Conservation (phyloP, 2,797 vertebrate genomes). For the Acanthis flammea region DNA sequence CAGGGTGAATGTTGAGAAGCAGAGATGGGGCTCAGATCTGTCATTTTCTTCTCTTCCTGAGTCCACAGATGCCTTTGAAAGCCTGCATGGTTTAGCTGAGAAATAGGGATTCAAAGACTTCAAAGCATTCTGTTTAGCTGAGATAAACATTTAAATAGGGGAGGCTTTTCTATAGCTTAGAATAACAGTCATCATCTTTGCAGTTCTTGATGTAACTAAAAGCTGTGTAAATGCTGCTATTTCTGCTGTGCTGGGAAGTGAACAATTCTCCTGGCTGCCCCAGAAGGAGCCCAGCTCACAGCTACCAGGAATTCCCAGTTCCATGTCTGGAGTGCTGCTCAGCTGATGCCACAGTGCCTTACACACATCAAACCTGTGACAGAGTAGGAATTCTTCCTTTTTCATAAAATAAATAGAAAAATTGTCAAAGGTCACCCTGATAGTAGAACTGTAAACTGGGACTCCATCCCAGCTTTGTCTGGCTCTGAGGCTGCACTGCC, state of each 20-base stretch:
- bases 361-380: background rate
- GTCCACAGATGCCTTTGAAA: background rate
- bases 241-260: background rate
- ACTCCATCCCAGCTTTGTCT: background rate
- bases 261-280: background rate
- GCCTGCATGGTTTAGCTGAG: background rate
- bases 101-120: conserved; percentile 1
- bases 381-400: background rate
- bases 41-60: background rate
- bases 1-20: background rate
- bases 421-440: background rate
- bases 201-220: background rate
- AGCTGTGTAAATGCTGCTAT: background rate
- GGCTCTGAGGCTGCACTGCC: background rate
- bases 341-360: background rate
- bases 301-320: background rate
- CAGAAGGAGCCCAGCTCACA: background rate
- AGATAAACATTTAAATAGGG: conserved; percentile 25
- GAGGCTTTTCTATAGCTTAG: conserved; percentile 12
- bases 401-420: background rate
- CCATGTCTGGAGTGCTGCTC: background rate
- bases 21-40: background rate
- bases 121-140: conserved; percentile 3
- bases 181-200: background rate
- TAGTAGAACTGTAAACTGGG: accelerated